A percentile compares a stretch with the other conserved stretches of the same genome.
Evolutionary conservation across 2,113 vertebrate species (phyloP).

Genomic region (Addax nasomaculatus): DNA sequence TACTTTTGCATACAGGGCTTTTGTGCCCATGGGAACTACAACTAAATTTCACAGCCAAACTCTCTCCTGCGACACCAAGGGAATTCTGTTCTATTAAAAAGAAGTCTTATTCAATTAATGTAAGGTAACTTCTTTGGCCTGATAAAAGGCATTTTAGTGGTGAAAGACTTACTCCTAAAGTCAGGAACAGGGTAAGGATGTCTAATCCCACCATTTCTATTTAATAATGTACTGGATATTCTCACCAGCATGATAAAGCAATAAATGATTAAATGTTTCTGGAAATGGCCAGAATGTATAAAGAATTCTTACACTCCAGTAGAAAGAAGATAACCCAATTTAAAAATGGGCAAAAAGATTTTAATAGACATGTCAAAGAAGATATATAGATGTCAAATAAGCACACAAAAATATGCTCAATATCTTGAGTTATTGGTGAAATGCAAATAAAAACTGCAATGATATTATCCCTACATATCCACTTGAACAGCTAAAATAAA

Average conservation of each 20-base stretch:
- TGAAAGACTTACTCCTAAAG: neutral
- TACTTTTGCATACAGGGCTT: neutral
- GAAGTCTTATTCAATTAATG: neutral
- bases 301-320: neutral
- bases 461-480: neutral
- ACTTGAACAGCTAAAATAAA: neutral
- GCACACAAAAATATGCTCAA: neutral
- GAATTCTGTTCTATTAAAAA: neutral
- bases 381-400: neutral
- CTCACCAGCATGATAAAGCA: neutral
- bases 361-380: neutral
- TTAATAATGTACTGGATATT: neutral
- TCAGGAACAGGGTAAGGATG: neutral
- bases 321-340: neutral
- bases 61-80: neutral
- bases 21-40: neutral
- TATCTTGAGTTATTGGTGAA: neutral
- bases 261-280: neutral
- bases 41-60: neutral
- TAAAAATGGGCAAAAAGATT: neutral
- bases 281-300: neutral
- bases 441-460: neutral
- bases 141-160: neutral
- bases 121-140: neutral
- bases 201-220: neutral